Percentiles rank a stretch among this genome's conserved stretches.
phyloP scores from a whole-genome alignment of 2,113 vertebrate genomes.

The Dolichallabes microphthalmus region DNA sequence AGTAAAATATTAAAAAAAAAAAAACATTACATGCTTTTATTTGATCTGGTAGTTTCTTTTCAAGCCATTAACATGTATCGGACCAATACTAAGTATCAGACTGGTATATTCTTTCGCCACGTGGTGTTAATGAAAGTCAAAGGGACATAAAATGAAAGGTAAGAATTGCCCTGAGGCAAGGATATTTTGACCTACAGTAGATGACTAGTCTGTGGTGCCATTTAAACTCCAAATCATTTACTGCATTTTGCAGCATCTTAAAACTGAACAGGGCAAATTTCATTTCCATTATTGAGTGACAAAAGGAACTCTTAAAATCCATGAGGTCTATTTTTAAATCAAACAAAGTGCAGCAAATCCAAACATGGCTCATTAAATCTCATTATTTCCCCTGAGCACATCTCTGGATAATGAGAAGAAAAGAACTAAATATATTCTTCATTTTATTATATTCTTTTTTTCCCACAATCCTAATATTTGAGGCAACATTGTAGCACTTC shows the following conservation, averaged over 20 bases:
- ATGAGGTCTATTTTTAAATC: conserved; percentile 46
- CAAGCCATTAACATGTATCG: not conserved
- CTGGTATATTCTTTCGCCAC: not conserved
- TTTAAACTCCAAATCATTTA: conserved; percentile 4
- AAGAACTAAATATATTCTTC: conserved; percentile 44
- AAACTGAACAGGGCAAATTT: conserved; percentile 29
- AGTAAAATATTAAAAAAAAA: not conserved
- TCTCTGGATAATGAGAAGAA: conserved; percentile 41
- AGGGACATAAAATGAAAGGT: conserved; percentile 22
- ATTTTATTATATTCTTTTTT: conserved; percentile 41
- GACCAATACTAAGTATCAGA: not conserved
- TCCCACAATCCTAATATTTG: not conserved
- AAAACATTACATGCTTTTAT: not conserved
- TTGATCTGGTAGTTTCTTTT: not conserved
- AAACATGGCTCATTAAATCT: conserved; percentile 52
- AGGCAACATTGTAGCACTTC: not conserved
- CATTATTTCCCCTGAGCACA: conserved; percentile 48
- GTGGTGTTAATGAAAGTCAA: conserved; percentile 20
- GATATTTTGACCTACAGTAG: conserved; percentile 7
- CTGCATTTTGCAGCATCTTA: not conserved
- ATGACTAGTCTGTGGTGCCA: conserved; percentile 16
- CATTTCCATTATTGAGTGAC: not conserved
- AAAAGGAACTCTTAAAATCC: conserved; percentile 32
- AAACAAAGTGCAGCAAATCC: conserved; percentile 14
- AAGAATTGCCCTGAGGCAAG: not conserved